Evolutionary conservation across 2,888 invertebrate genomes (phyloP), one percentile per base, ranked within the genome.

Genomic region (Acrocera orbiculus): DNA sequence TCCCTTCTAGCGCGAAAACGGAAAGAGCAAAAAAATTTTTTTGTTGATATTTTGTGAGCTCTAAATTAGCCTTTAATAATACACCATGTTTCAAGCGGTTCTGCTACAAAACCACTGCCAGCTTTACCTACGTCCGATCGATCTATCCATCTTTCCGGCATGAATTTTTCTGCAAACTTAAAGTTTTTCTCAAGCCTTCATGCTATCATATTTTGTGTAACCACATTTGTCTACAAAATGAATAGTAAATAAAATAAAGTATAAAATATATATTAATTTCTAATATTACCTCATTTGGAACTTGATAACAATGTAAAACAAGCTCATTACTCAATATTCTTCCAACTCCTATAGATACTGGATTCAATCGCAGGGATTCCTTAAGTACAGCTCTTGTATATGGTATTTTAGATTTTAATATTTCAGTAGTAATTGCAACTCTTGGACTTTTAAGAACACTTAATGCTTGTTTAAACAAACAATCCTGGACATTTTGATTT

Each of bases 201-300:
- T 1, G 76, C 69, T 5, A 85, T 62, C 70, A 86, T 81, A 53
- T 87, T 89, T 54, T 86, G 83, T 2, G 81, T 83, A 1, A 89
- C 81, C 17, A 81, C 69, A 1, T 77, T 70, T 0, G 83, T 83
- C 83, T 82, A 54, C n/a, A n/a, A n/a, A n/a, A n/a, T n/a, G n/a
- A n/a, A n/a, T n/a, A n/a, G n/a, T n/a, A n/a, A n/a, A n/a, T n/a
- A n/a, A n/a, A n/a, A n/a, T n/a, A n/a, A n/a, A n/a, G n/a, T n/a
- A n/a, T n/a, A n/a, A n/a, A n/a, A n/a, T n/a, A n/a, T n/a, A n/a
- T n/a, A n/a, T n/a, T n/a, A n/a, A n/a, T n/a, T n/a, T n/a, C n/a
- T n/a, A n/a, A n/a, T n/a, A n/a, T 65, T 63, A 85, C 86, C 42
- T 70, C 76, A 59, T 73, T 66, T 6, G 86, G 86, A 40, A 87